Base-by-base conservation (phyloP, 1,140 invertebrate genomes). In the Anastatus disparis region DNA sequence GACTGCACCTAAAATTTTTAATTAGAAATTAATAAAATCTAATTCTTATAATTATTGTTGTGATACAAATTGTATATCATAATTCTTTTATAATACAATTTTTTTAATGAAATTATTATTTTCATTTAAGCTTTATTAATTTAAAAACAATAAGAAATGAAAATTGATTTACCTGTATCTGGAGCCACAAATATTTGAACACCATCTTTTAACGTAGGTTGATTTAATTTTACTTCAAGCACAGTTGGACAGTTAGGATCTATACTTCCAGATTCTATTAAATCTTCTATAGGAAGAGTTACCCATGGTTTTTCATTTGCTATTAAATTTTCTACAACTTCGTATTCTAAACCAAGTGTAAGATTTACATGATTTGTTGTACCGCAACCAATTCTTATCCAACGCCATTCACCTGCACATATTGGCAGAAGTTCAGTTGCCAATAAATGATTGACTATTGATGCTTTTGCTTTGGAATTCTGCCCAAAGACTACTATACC, bases 311-410 rank as follows among this genome's bases (percentile, higher is more conserved):
- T 84, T 73, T 90, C 89, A 74, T 90, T 88, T 15, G 86, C 85
- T 69, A 89, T 86, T 17, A 91, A 74, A 75, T 88, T 84, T 73
- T 93, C 92, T 0, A 94, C 89, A 40, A 95, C 88, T 83, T 94
- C 92, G 78, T 92, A 94, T 77, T 93, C 93, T 69, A 91, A 87
- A 26, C 91, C 91, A 17, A 94, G 84, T 0, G 91, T 89, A 20
- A 94, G 82, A 76, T 89, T 91, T 3, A 93, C 87, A 73, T 90
- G 88, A 46, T 90, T 91, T 17, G 84, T 87, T 2, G 84, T 80
- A n/a, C 92, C 92, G 77, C 92, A 91, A 72, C 88, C 88, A 71
- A 95, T 89, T 73, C 90, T 88, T 73, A 94, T 89, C 90, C 91
- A 92, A 81, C 92, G 83, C 87, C 91, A 93, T 48, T 80, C 78